Conservation (phyloP, 2,797 vertebrate species). For the Phoeniculus purpureus region DNA sequence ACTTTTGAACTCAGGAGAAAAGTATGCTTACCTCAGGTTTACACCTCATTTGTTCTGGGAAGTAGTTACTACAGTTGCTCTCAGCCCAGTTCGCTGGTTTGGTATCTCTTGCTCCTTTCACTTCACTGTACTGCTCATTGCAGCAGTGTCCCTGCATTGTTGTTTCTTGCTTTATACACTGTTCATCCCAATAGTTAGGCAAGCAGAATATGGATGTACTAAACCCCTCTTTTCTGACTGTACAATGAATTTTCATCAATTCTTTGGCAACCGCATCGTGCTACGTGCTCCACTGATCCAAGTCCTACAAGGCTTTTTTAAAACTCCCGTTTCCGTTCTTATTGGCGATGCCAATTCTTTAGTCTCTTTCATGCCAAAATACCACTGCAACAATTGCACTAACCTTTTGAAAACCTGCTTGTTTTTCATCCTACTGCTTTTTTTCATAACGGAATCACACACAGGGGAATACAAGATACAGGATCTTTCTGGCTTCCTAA, state of each 20-base stretch:
- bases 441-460: not conserved
- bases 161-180: not conserved
- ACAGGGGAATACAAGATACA: not conserved
- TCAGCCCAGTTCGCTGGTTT: not conserved
- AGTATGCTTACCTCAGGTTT: not conserved
- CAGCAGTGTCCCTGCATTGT: not conserved
- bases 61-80: not conserved
- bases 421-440: not conserved
- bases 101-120: not conserved
- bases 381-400: not conserved
- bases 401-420: not conserved
- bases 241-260: not conserved
- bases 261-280: not conserved
- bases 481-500: not conserved
- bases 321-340: constrained; percentile 27
- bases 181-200: not conserved
- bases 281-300: not conserved
- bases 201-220: not conserved
- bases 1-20: not conserved
- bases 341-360: constrained; percentile 6
- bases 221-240: not conserved
- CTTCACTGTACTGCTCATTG: not conserved
- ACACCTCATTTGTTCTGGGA: not conserved
- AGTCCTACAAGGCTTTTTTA: not conserved
- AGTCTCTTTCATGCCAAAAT: not conserved